phyloP scores from a whole-genome alignment of 2,113 vertebrate genomes.

The Thalassarche chlororhynchos region DNA sequence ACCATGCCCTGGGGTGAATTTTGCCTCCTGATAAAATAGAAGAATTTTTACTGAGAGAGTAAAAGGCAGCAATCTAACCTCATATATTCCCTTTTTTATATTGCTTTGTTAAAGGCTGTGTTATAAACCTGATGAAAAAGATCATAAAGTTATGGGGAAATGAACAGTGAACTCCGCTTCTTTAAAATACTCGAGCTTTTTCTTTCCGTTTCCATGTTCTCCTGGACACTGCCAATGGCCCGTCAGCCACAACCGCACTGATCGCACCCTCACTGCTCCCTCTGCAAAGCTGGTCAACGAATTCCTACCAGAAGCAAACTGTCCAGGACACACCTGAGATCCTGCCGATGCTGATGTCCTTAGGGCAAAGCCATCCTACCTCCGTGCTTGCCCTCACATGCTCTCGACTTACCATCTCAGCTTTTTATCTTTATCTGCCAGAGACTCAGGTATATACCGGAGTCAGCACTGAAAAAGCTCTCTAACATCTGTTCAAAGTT shows the following conservation, averaged over 20 bases:
- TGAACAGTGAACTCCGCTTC: neutral
- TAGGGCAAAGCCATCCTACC: neutral
- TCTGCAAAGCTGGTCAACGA: neutral
- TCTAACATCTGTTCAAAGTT: constrained; percentile 13
- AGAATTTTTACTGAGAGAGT: neutral
- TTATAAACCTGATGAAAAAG: neutral
- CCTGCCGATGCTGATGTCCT: fast-evolving
- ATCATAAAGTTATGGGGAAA: neutral
- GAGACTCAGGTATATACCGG: neutral
- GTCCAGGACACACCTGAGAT: neutral
- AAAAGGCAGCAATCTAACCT: neutral
- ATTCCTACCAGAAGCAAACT: neutral
- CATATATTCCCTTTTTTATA: neutral
- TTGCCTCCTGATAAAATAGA: neutral
- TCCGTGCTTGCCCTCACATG: neutral
- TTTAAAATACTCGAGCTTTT: neutral
- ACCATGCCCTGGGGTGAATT: neutral
- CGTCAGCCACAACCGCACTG: neutral
- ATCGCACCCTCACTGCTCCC: neutral
- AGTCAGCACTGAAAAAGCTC: neutral
- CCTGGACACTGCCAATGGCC: neutral
- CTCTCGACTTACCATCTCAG: neutral
- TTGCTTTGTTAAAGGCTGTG: neutral
- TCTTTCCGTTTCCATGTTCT: neutral
- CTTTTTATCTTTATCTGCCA: neutral